Percentiles rank a stretch among this genome's conserved stretches.
These are phyloP conservation scores for Hypomesus transpacificus DNA, from an alignment of 2,113 vertebrate species.

Conservation along the genomic window DNA sequence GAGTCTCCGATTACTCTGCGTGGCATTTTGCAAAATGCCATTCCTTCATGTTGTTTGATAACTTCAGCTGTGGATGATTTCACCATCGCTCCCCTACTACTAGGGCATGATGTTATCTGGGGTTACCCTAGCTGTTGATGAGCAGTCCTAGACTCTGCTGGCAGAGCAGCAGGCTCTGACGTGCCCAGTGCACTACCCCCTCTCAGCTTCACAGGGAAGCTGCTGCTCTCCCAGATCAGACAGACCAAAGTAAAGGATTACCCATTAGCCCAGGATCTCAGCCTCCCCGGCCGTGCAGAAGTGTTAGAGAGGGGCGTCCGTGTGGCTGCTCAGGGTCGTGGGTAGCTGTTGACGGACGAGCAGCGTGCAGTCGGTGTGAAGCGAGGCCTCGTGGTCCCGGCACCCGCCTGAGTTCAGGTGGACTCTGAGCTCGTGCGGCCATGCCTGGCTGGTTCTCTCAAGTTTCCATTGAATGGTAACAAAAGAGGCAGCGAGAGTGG, in stretches of 20 bases:
- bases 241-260: constrained; percentile 36
- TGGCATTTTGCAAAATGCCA: too few relatives aligned
- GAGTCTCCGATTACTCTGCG: too few relatives aligned
- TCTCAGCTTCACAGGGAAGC: constrained; percentile 7
- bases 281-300: not conserved
- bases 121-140: too few relatives aligned
- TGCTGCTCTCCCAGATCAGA: constrained; percentile 24
- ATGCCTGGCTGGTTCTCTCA: constrained; percentile 37
- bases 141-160: not conserved
- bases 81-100: too few relatives aligned
- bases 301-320: not conserved
- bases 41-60: too few relatives aligned
- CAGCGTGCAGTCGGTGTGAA: constrained; percentile 3
- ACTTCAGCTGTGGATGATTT: too few relatives aligned
- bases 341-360: not conserved
- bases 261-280: not conserved
- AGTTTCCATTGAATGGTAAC: constrained; percentile 46
- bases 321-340: not conserved
- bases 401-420: constrained; percentile 17
- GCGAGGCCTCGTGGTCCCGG: not conserved
- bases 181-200: constrained; percentile 13
- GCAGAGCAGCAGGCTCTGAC: constrained; percentile 8
- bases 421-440: constrained; percentile 34
- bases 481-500: constrained; percentile 30
- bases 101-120: too few relatives aligned